A percentile compares a stretch with the other conserved stretches of the same genome.
Evolutionary conservation across 1,140 invertebrate species (phyloP).

Genomic region (Drosophila pallidifrons): DNA sequence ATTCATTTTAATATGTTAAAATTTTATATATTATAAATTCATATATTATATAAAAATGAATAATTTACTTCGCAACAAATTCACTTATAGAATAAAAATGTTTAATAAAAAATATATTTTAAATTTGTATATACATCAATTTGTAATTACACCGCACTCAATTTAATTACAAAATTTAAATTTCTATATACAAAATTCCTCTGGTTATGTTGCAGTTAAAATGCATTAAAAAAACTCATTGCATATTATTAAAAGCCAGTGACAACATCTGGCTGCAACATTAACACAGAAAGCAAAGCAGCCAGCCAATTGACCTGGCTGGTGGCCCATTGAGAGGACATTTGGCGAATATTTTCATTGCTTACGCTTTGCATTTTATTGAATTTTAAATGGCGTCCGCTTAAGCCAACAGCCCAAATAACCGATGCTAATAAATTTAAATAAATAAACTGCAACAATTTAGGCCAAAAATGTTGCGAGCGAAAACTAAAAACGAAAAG

Average conservation of each 20-base stretch:
- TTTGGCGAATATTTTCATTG: constrained; percentile 13
- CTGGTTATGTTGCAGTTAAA: neutral
- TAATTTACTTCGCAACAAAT: too few species aligned
- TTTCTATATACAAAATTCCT: too few species aligned
- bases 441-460: constrained; percentile 50
- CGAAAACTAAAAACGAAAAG: constrained; percentile 38
- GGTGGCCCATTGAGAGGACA: neutral
- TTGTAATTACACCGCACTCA: neutral
- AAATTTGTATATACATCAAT: neutral
- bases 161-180: neutral
- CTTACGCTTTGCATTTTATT: constrained; percentile 36
- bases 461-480: constrained; percentile 27
- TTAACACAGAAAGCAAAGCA: neutral
- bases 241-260: neutral
- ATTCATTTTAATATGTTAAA: too few species aligned
- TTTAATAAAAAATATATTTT: too few species aligned
- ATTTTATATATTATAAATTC: too few species aligned
- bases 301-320: constrained; percentile 7
- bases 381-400: constrained; percentile 40
- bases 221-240: neutral
- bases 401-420: constrained; percentile 43
- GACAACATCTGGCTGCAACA: neutral
- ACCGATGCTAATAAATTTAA: constrained; percentile 54
- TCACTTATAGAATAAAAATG: too few species aligned
- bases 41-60: too few species aligned